Conservation (phyloP, 2,888 invertebrate genomes). For the Buathra laborator region DNA sequence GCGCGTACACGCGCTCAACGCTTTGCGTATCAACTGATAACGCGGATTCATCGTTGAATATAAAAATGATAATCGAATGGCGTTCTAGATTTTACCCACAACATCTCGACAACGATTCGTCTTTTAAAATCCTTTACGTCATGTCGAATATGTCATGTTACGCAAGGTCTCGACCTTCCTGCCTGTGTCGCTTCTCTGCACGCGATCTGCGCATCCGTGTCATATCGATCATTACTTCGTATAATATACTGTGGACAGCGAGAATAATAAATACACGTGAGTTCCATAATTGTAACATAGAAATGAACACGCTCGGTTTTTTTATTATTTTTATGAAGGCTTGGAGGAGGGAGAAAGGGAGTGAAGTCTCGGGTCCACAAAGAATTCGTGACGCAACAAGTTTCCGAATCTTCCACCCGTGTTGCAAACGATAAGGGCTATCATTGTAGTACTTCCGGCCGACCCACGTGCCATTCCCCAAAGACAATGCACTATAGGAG, state of each 20-base stretch:
- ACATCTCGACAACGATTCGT: slow-evolving; percentile 54
- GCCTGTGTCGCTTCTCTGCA: slow-evolving; percentile 49
- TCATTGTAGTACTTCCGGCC: slow-evolving; percentile 75
- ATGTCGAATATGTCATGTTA: slow-evolving; percentile 66
- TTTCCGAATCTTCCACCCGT: slow-evolving; percentile 41
- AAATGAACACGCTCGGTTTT: no score
- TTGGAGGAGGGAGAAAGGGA: no score
- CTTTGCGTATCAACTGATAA: slow-evolving; percentile 10
- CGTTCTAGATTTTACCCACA: slow-evolving; percentile 54
- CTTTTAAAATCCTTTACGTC: slow-evolving; percentile 69
- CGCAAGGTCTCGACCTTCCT: slow-evolving; percentile 73
- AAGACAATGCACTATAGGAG: slow-evolving; percentile 68
- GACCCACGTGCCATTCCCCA: slow-evolving; percentile 68
- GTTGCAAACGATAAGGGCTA: slow-evolving; percentile 74
- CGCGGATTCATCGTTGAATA: slow-evolving; percentile 6
- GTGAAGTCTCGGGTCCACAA: background rate
- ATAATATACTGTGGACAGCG: background rate
- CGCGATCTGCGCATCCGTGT: slow-evolving; percentile 16
- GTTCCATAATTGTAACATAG: background rate
- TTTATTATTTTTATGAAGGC: no score
- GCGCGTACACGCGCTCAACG: background rate
- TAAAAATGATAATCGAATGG: slow-evolving; percentile 51
- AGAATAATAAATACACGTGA: background rate
- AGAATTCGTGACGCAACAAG: background rate
- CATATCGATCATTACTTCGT: background rate